Evolutionary conservation across 2,113 vertebrate species (phyloP).

Genomic region (Chloropsis cyanopogon): DNA sequence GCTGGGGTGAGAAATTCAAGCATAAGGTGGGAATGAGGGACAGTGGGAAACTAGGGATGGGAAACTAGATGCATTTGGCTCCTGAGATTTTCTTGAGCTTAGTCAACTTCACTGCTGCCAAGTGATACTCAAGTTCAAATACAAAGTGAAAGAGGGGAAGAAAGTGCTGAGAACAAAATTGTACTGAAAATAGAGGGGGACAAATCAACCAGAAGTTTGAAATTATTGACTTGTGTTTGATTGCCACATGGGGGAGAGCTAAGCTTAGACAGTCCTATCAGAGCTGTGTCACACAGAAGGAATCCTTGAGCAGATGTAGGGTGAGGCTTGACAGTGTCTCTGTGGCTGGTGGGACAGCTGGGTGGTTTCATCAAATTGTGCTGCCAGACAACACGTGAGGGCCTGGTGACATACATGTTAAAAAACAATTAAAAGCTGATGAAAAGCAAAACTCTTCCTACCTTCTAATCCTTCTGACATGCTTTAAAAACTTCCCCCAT

Average conservation of each 20-base stretch:
- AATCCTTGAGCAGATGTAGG: not conserved
- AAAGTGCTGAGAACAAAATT: not conserved
- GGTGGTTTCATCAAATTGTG: not conserved
- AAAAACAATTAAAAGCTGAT: not conserved
- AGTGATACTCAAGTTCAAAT: not conserved
- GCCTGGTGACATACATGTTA: not conserved
- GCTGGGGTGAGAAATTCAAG: not conserved
- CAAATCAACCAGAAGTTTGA: not conserved
- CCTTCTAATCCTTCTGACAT: not conserved
- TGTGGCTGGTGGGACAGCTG: not conserved
- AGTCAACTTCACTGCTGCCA: not conserved
- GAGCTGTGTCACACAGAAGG: not conserved
- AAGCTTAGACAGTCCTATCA: not conserved
- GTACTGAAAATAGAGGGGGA: not conserved
- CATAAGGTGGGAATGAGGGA: not conserved
- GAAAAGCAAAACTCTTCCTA: not conserved
- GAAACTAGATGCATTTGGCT: not conserved
- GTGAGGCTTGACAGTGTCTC: not conserved
- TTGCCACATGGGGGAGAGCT: conserved; percentile 33
- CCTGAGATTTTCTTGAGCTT: not conserved
- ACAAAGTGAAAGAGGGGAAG: not conserved
- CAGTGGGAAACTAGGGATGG: not conserved
- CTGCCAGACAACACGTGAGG: not conserved
- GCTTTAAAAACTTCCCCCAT: not conserved
- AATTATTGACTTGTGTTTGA: not conserved